Evolutionary conservation across 2,888 invertebrate species (phyloP).

Genomic region (Trachelus tabidus): DNA sequence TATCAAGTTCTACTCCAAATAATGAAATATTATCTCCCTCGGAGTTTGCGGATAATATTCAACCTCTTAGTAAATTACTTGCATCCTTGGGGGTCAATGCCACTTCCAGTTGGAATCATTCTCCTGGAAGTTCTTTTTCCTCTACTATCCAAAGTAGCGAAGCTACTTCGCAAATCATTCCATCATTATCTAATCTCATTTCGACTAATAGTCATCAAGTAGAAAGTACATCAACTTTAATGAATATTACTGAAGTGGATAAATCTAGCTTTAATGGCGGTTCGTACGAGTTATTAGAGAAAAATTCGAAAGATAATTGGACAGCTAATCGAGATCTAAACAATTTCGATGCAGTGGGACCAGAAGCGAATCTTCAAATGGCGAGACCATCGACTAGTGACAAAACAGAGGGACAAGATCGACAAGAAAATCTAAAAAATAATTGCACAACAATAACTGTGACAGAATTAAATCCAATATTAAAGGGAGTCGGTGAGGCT

Average conservation of each 20-base stretch:
- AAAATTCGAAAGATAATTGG: neutral
- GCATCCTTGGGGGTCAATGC: neutral
- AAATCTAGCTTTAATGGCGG: neutral
- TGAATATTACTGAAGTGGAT: neutral
- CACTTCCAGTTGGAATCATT: neutral
- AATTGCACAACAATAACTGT: conserved; percentile 8
- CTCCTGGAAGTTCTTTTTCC: neutral
- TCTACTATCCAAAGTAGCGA: neutral
- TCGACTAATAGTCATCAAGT: neutral
- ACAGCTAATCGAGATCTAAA: neutral
- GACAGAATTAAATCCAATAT: conserved; percentile 20
- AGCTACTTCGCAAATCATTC: neutral
- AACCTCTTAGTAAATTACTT: neutral
- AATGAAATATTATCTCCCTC: neutral
- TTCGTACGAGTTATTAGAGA: neutral
- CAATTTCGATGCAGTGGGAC: neutral
- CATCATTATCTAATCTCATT: neutral
- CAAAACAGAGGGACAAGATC: neutral
- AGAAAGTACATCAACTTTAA: neutral
- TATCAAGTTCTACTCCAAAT: neutral
- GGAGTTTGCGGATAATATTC: neutral
- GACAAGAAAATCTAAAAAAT: neutral
- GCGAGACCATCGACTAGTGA: neutral
- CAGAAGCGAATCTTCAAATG: neutral
- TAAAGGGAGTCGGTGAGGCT: conserved; percentile 17